Evolutionary conservation across 1,140 invertebrate species (phyloP).

Genomic region (Cyrtorhinus lividipennis): DNA sequence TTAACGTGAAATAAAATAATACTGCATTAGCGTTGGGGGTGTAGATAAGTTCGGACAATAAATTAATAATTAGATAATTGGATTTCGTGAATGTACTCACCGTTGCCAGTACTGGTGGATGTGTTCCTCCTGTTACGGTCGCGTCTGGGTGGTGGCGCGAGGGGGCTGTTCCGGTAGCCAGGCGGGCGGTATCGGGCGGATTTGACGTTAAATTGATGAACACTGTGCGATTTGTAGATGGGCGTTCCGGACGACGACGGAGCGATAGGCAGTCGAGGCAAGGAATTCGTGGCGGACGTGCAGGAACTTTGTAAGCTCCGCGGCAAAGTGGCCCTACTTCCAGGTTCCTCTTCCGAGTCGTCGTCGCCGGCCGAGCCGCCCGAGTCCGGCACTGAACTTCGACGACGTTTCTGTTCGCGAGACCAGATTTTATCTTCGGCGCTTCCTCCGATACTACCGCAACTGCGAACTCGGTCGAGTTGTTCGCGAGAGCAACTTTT

Average conservation of each 20-base stretch:
- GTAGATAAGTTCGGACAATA: too few species aligned
- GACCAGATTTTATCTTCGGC: conserved; percentile 40
- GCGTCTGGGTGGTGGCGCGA: conserved; percentile 24
- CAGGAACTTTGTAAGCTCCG: conserved; percentile 41
- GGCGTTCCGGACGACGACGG: conserved; percentile 32
- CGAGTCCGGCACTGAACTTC: conserved; percentile 54
- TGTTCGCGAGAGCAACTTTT: conserved; percentile 59
- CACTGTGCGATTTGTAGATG: conserved; percentile 53
- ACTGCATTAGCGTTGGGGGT: too few species aligned
- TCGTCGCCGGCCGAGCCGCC: conserved; percentile 45
- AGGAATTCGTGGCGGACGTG: conserved; percentile 41
- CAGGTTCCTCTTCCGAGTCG: conserved; percentile 40
- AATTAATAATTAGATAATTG: too few species aligned
- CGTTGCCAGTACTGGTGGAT: not conserved
- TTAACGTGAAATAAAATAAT: too few species aligned
- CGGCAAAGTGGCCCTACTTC: conserved; percentile 43
- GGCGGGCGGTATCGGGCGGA: conserved; percentile 74
- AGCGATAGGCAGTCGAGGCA: conserved; percentile 32
- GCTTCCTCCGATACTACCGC: conserved; percentile 62
- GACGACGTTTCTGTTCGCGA: conserved; percentile 35
- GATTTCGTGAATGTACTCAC: too few species aligned
- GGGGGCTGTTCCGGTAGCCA: conserved; percentile 42
- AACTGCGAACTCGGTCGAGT: conserved; percentile 57
- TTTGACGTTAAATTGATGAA: conserved; percentile 46
- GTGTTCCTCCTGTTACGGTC: conserved; percentile 3